phyloP scores from a whole-genome alignment of 2,113 vertebrate genomes.

The Jaculus jaculus region DNA sequence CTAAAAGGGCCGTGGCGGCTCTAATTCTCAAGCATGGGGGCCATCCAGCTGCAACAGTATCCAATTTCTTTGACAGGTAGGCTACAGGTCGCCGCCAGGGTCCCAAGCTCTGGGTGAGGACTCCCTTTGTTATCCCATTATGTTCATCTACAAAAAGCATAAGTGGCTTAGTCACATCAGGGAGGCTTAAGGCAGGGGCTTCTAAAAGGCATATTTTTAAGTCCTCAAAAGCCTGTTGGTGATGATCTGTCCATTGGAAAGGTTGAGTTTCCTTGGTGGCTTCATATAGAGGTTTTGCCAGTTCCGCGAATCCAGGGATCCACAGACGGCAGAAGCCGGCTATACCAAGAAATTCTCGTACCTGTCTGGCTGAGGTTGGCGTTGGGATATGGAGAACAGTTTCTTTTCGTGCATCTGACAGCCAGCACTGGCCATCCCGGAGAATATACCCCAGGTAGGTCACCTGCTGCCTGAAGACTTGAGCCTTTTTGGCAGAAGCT shows the following conservation, averaged over 20 bases:
- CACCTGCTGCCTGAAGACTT: background rate
- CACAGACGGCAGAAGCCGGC: background rate
- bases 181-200: background rate
- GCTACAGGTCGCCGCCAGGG: background rate
- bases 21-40: background rate
- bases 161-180: background rate
- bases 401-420: background rate
- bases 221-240: too few relatives aligned
- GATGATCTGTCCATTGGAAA: background rate
- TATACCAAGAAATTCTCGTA: too few relatives aligned
- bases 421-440: accelerated
- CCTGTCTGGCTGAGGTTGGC: accelerated
- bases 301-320: background rate
- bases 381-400: background rate
- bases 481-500: background rate
- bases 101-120: background rate
- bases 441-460: background rate
- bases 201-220: background rate
- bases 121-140: background rate
- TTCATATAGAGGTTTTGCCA: background rate
- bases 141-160: background rate
- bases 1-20: background rate
- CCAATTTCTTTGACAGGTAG: background rate
- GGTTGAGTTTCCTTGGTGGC: too few relatives aligned
- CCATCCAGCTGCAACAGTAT: background rate